Percentiles rank a stretch among this genome's conserved stretches.
Evolutionary conservation across 2,113 vertebrate genomes (phyloP).

Genomic region (Gobiocypris rarus): DNA sequence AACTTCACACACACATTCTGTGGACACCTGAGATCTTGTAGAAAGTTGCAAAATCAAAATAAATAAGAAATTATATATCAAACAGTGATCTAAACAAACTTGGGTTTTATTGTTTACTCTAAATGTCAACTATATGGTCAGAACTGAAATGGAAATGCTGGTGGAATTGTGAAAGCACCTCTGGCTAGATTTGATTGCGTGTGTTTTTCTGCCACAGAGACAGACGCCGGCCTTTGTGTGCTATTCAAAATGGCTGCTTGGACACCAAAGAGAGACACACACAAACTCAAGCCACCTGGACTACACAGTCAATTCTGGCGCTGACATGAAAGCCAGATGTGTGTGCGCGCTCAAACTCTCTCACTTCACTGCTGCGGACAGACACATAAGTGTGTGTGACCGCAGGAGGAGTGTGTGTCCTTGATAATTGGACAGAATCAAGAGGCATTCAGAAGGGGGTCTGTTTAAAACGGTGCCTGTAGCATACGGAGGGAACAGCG

Average conservation of each 20-base stretch:
- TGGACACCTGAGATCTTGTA: too few species aligned
- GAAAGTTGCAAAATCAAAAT: background rate
- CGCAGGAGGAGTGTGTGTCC: slow-evolving; percentile 51
- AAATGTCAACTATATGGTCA: background rate
- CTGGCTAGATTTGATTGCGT: background rate
- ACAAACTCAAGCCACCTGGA: slow-evolving; percentile 47
- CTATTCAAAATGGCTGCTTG: slow-evolving; percentile 42
- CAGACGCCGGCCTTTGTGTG: background rate
- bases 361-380: slow-evolving; percentile 44
- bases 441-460: slow-evolving; percentile 38
- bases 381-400: slow-evolving; percentile 36
- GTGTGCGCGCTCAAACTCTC: slow-evolving; percentile 40
- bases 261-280: slow-evolving; percentile 12
- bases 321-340: slow-evolving; percentile 63
- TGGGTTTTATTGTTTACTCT: background rate
- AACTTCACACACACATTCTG: too few species aligned
- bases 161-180: background rate
- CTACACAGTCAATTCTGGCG: slow-evolving; percentile 49
- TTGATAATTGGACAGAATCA: slow-evolving; percentile 51
- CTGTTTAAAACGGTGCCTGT: background rate
- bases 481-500: background rate
- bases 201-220: slow-evolving; percentile 6
- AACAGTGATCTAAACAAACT: background rate
- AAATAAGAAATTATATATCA: too few species aligned
- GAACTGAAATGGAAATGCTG: slow-evolving; percentile 9